Conservation (phyloP, 2,888 invertebrate species). For the Pheosia tremula region DNA sequence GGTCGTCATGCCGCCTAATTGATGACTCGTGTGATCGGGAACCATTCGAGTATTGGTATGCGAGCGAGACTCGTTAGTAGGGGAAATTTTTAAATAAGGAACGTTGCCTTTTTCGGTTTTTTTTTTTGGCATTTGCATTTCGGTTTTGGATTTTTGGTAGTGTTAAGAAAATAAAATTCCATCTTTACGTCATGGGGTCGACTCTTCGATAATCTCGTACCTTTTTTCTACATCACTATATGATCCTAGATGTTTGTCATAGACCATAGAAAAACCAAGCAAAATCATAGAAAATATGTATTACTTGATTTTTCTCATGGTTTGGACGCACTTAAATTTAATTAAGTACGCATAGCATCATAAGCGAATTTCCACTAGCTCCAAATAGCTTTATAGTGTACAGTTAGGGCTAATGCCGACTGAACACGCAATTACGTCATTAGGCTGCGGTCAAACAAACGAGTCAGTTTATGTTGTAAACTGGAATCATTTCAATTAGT, state of each 20-base stretch:
- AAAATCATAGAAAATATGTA: too few species aligned
- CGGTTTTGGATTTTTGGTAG: slow-evolving; percentile 4
- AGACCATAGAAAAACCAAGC: too few species aligned
- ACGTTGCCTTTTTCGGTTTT: slow-evolving; percentile 6
- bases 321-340: not conserved
- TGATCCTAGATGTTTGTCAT: too few species aligned
- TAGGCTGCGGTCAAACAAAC: slow-evolving; percentile 38
- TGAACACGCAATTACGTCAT: slow-evolving; percentile 49
- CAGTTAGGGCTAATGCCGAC: slow-evolving; percentile 36
- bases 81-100: slow-evolving; percentile 15
- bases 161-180: not conserved
- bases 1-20: slow-evolving; percentile 57
- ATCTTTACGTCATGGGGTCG: not conserved
- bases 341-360: not conserved
- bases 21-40: slow-evolving; percentile 50
- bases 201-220: too few species aligned
- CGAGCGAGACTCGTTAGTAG: slow-evolving; percentile 33
- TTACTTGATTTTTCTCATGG: not conserved
- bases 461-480: slow-evolving; percentile 28
- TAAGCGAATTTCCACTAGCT: not conserved
- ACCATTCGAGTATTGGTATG: slow-evolving; percentile 31
- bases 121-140: slow-evolving; percentile 7
- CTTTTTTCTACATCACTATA: too few species aligned
- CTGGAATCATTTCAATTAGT: slow-evolving; percentile 36
- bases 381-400: slow-evolving; percentile 6